Evolutionary conservation across 2,797 vertebrate species (phyloP).

Genomic region (Spinibarbus caldwelli): DNA sequence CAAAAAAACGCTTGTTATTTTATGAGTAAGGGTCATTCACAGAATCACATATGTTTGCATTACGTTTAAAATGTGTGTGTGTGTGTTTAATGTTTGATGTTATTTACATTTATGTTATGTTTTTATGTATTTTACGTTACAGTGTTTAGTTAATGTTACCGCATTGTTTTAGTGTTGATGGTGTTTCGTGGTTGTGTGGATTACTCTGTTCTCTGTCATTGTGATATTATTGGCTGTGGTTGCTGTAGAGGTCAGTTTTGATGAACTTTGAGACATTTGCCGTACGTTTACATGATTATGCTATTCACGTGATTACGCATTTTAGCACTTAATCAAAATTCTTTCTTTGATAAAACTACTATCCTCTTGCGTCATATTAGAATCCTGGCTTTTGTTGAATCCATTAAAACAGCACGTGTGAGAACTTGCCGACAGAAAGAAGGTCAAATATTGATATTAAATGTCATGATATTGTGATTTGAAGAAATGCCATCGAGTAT

Average conservation of each 20-base stretch:
- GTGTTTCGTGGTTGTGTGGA: background rate
- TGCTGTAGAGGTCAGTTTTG: constrained; percentile 1
- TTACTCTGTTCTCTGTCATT: background rate
- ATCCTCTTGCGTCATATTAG: background rate
- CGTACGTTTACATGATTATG: background rate
- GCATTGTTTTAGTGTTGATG: background rate
- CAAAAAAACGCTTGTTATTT: background rate
- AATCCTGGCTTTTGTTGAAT: background rate
- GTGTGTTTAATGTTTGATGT: background rate
- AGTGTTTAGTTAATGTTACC: background rate
- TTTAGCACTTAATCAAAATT: background rate
- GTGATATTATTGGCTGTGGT: background rate
- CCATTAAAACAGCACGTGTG: background rate
- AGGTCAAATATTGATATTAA: constrained; percentile 34
- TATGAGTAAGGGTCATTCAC: background rate
- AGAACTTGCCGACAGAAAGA: background rate
- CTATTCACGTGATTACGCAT: background rate
- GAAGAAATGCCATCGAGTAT: background rate
- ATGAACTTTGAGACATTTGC: constrained; percentile 17
- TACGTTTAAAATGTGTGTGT: no score
- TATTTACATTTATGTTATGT: background rate
- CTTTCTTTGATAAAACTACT: background rate
- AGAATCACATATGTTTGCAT: background rate
- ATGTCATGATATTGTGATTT: background rate
- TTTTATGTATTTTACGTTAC: background rate